phyloP scores from a whole-genome alignment of 2,797 vertebrate species.

The Apogon talboti region DNA sequence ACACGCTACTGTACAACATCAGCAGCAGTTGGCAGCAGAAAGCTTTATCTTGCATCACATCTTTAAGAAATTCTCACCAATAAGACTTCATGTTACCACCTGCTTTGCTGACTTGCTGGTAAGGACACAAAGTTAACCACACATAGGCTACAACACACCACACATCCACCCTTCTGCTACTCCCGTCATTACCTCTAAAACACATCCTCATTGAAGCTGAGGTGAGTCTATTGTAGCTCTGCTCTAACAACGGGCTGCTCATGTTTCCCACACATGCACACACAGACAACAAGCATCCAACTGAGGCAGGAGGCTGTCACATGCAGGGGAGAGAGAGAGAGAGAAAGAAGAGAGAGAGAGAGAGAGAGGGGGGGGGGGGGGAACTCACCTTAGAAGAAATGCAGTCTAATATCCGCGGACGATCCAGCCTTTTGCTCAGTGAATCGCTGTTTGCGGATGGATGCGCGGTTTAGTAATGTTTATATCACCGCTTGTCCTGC shows the following conservation, averaged over 20 bases:
- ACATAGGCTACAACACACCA: slow-evolving; percentile 16
- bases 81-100: background rate
- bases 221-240: slow-evolving; percentile 17
- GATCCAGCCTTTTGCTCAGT: slow-evolving; percentile 42
- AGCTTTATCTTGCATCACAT: too few relatives aligned
- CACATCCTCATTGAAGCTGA: slow-evolving; percentile 9
- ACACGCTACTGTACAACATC: too few relatives aligned
- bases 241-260: slow-evolving; percentile 32
- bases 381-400: slow-evolving; percentile 80
- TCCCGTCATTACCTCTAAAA: background rate
- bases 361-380: background rate
- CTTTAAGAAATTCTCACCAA: too few relatives aligned
- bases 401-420: slow-evolving; percentile 58
- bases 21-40: too few relatives aligned
- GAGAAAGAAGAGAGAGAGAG: too few relatives aligned
- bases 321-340: slow-evolving; percentile 2
- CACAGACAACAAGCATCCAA: slow-evolving; percentile 34
- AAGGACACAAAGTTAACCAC: slow-evolving; percentile 36
- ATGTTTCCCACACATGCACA: slow-evolving; percentile 22
- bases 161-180: slow-evolving; percentile 16
- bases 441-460: slow-evolving; percentile 53
- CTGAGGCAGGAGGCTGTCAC: slow-evolving; percentile 35
- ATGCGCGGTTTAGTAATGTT: slow-evolving; percentile 74
- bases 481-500: slow-evolving; percentile 75
- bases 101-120: slow-evolving; percentile 17